Percentiles rank a stretch among this genome's conserved stretches.
Evolutionary conservation across 2,113 vertebrate genomes (phyloP).

Genomic region (Lutjanus erythropterus): DNA sequence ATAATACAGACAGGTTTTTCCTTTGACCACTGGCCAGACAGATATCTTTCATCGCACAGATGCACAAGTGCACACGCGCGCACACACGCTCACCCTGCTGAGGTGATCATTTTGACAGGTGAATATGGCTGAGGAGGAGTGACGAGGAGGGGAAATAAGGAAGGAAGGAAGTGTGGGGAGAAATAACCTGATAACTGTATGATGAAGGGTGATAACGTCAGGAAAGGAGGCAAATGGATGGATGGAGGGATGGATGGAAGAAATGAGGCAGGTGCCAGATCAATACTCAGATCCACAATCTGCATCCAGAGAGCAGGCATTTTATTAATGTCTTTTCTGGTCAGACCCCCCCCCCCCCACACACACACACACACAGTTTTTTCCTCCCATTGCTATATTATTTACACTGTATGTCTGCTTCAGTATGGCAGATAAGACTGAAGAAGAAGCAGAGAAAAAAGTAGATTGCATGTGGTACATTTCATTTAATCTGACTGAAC

Average conservation of each 20-base stretch:
- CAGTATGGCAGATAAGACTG: background rate
- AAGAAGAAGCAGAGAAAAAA: background rate
- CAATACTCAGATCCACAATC: conserved; percentile 78
- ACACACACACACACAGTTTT: no score
- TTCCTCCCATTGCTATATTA: background rate
- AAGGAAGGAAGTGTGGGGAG: conserved; percentile 50
- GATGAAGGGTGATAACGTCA: conserved; percentile 79
- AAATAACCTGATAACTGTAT: conserved; percentile 84
- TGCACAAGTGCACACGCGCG: conserved; percentile 25
- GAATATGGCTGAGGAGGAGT: conserved; percentile 65
- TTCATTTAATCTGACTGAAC: background rate
- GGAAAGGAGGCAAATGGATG: conserved; percentile 68
- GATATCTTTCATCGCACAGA: conserved; percentile 73
- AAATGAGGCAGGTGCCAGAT: conserved; percentile 71
- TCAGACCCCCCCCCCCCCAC: background rate
- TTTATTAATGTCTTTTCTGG: conserved; percentile 39
- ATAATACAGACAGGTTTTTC: conserved; percentile 63
- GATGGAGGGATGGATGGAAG: conserved; percentile 64
- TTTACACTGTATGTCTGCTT: conserved; percentile 10
- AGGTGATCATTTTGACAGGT: conserved; percentile 78
- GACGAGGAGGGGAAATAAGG: conserved; percentile 54
- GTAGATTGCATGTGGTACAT: background rate
- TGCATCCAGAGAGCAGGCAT: conserved; percentile 70
- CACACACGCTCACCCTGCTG: conserved; percentile 36
- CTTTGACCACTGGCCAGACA: conserved; percentile 61